These are phyloP conservation scores for Halisarca cf. caerulea DNA, from an alignment of 37 sponge, comb jelly and placozoan species.

Conservation along the genomic window DNA sequence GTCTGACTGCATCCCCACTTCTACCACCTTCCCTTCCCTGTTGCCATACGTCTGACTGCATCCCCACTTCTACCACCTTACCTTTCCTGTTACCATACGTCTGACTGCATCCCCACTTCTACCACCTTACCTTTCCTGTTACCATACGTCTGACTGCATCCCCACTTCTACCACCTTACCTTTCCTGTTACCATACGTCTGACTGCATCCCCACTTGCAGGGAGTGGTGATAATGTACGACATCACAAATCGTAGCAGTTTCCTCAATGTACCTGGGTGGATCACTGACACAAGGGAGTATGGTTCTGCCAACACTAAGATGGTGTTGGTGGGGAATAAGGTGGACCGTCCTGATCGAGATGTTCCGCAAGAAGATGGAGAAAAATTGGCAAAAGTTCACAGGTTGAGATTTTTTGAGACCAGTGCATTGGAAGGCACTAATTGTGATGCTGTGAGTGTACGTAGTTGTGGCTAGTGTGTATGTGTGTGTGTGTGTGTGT, in stretches of 20 bases:
- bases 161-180: not conserved
- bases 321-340: constrained; percentile 78
- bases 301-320: constrained; percentile 40
- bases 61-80: no score
- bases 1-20: no score
- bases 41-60: no score
- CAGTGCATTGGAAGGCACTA: constrained; percentile 56
- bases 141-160: no score
- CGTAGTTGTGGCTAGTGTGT: no score
- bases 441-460: constrained; percentile 42
- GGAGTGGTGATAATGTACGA: constrained; percentile 80
- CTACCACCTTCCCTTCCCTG: no score
- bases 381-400: constrained; percentile 32
- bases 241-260: constrained; percentile 56
- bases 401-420: constrained; percentile 56
- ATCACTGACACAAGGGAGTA: constrained; percentile 50
- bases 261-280: constrained; percentile 49
- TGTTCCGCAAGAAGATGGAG: constrained; percentile 61
- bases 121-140: not conserved
- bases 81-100: no score
- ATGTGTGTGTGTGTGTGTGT: not conserved
- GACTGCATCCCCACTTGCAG: no score
- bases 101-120: no score
- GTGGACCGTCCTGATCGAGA: constrained; percentile 55
- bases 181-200: no score